phyloP scores from a whole-genome alignment of 2,797 vertebrate species.

The Catamblyrhynchus diadema region DNA sequence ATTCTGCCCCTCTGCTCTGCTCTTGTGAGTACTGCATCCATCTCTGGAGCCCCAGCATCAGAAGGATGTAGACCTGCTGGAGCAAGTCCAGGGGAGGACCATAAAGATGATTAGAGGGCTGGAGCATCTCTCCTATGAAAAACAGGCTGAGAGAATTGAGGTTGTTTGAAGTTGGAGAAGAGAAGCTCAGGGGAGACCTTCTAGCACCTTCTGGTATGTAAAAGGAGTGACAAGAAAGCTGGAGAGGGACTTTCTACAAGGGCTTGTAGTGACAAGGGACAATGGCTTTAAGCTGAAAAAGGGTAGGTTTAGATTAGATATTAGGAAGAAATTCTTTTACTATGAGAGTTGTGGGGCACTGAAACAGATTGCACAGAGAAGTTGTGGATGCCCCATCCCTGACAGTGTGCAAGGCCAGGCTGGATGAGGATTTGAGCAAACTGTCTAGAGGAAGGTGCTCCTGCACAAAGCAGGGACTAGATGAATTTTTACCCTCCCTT shows the following conservation, averaged over 20 bases:
- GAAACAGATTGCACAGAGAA: neutral
- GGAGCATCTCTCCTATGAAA: neutral
- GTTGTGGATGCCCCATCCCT: neutral
- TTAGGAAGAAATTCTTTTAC: neutral
- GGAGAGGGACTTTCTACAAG: neutral
- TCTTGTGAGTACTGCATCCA: neutral
- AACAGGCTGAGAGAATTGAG: neutral
- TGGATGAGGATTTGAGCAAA: neutral
- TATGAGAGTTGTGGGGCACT: neutral
- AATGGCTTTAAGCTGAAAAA: neutral
- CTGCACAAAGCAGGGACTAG: neutral
- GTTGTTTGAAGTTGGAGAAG: neutral
- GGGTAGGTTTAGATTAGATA: neutral
- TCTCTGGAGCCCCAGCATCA: neutral
- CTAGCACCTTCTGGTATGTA: rapidly evolving
- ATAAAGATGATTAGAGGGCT: neutral
- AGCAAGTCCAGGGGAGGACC: neutral
- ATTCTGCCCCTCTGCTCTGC: neutral
- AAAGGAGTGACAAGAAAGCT: neutral
- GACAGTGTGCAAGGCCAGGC: neutral
- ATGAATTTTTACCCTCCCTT: neutral
- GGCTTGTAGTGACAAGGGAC: neutral
- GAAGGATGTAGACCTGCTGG: neutral
- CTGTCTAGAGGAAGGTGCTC: neutral
- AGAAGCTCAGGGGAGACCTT: neutral